These are phyloP conservation scores for Camptogramma bilineatum DNA, from an alignment of 2,888 invertebrate genomes.

Conservation along the genomic window DNA sequence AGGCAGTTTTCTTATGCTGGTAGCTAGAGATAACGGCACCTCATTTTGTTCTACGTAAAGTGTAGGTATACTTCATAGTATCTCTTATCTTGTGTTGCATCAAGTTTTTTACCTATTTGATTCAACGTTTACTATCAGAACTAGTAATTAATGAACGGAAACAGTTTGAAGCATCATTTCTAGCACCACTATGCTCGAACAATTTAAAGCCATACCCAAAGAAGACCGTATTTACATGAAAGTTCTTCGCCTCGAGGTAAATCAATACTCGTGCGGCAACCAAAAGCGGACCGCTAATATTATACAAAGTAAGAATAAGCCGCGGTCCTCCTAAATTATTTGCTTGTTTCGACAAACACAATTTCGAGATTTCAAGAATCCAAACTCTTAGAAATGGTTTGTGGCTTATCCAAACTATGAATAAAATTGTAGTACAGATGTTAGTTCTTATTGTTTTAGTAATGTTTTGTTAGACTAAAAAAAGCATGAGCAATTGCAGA, in stretches of 20 bases:
- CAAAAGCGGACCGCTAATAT: slow-evolving; percentile 58
- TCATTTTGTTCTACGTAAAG: slow-evolving; percentile 19
- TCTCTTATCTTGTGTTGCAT: slow-evolving; percentile 7
- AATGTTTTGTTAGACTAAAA: slow-evolving; percentile 30
- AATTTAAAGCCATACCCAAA: slow-evolving; percentile 19
- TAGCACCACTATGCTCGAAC: slow-evolving; percentile 12
- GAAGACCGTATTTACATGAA: slow-evolving; percentile 41
- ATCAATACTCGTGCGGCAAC: slow-evolving; percentile 69
- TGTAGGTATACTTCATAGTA: slow-evolving; percentile 10
- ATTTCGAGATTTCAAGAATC: slow-evolving; percentile 30
- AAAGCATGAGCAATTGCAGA: slow-evolving; percentile 51
- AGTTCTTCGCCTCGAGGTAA: slow-evolving; percentile 65
- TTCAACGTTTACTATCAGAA: slow-evolving; percentile 11
- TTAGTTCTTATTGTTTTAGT: slow-evolving; percentile 26
- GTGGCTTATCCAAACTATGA: slow-evolving; percentile 37
- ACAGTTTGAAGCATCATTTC: slow-evolving; percentile 1
- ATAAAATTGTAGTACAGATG: slow-evolving; percentile 20
- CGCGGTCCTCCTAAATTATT: slow-evolving; percentile 53
- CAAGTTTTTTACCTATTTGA: slow-evolving; percentile 7
- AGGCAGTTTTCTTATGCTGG: slow-evolving; percentile 36
- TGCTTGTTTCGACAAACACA: slow-evolving; percentile 49
- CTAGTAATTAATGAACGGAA: slow-evolving; percentile 9
- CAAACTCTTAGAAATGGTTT: slow-evolving; percentile 44
- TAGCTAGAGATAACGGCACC: slow-evolving; percentile 23
- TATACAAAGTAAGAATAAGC: slow-evolving; percentile 61